Evolutionary conservation across 2,797 vertebrate species (phyloP).

Genomic region (Muscicapa comitata): DNA sequence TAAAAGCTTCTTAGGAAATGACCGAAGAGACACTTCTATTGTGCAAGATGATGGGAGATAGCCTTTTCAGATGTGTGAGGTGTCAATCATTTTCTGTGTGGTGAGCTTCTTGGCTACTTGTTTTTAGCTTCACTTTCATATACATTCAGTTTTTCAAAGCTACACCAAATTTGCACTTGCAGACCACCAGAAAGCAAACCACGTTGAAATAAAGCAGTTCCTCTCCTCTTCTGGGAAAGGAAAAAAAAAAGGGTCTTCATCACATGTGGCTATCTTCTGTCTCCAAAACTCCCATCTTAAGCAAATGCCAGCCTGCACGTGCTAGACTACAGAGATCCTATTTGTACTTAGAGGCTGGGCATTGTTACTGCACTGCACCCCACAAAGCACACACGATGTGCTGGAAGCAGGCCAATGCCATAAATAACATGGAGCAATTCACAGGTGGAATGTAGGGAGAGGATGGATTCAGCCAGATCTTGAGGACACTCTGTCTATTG

Average conservation of each 20-base stretch:
- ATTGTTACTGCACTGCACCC: conserved; percentile 16
- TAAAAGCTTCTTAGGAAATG: conserved; percentile 13
- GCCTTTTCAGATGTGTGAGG: neutral
- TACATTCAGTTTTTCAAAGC: neutral
- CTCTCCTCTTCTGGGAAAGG: neutral
- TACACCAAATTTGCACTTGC: neutral
- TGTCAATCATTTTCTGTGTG: neutral
- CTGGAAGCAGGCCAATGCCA: neutral
- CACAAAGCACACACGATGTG: neutral
- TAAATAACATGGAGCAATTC: neutral
- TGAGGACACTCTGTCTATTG: neutral
- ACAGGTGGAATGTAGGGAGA: conserved; percentile 36
- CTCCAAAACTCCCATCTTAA: neutral
- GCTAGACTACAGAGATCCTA: neutral
- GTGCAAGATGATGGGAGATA: neutral
- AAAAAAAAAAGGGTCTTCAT: neutral
- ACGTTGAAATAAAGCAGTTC: neutral
- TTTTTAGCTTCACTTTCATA: neutral
- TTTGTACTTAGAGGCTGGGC: neutral
- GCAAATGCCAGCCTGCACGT: neutral
- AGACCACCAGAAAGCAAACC: neutral
- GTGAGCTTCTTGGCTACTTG: neutral
- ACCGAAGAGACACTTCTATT: neutral
- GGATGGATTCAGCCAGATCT: conserved; percentile 1
- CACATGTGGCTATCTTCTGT: neutral